A percentile compares a stretch with the other conserved stretches of the same genome.
Evolutionary conservation across 92 coral and sea anemone species (phyloP).

Genomic region (Pocillopora grandis): DNA sequence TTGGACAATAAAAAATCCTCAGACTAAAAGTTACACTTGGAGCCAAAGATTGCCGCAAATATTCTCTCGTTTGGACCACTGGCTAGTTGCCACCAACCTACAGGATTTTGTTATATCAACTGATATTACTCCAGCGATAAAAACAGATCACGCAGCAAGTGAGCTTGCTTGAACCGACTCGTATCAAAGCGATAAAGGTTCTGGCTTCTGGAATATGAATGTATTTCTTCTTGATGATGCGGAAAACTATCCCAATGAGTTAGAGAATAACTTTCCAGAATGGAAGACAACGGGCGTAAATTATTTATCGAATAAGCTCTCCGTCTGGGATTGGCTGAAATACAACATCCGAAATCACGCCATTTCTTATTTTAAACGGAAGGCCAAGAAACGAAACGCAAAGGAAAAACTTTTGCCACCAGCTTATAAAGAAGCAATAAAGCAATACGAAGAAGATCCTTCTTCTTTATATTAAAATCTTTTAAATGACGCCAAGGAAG

Average conservation of each 20-base stretch:
- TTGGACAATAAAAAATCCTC: not conserved
- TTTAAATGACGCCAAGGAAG: not conserved
- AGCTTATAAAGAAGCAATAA: not conserved
- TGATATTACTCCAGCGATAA: not conserved
- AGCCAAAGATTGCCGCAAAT: not conserved
- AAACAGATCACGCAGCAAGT: not conserved
- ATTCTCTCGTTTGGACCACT: no score
- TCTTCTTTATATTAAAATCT: not conserved
- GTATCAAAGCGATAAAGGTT: not conserved
- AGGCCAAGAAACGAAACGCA: not conserved
- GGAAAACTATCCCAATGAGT: conserved; percentile 4
- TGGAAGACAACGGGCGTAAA: not conserved
- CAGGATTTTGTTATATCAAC: not conserved
- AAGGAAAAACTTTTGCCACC: not conserved
- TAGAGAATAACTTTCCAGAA: conserved; percentile 6
- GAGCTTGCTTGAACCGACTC: not conserved
- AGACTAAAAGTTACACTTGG: not conserved
- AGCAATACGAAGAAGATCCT: not conserved
- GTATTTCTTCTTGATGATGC: conserved; percentile 7
- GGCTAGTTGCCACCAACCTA: no score
- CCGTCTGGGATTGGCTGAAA: conserved; percentile 1
- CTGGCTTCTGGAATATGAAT: not conserved
- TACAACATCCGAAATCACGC: not conserved
- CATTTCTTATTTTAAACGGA: not conserved
- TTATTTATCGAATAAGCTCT: not conserved